Base-by-base conservation (phyloP, 2,113 vertebrate genomes). In the Rhinichthys klamathensis region DNA sequence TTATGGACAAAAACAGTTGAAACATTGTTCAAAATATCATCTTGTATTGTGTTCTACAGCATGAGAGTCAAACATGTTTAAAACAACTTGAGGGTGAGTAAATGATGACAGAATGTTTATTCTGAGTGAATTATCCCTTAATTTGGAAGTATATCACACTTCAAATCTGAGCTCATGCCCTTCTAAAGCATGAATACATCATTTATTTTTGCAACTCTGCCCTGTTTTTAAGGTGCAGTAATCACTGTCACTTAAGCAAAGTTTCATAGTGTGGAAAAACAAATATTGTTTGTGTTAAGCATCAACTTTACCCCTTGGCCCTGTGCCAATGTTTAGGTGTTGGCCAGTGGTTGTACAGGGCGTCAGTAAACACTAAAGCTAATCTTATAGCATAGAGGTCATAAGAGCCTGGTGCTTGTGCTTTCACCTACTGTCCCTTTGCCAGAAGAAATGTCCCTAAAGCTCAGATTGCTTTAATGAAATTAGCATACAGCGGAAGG, bases 401-500 rank as follows among this genome's bases (percentile, higher is more conserved):
- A 51, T 86, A 87, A 27, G 35, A 75, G 58, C 30, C 87, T 67
- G 70, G 46, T 27, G 12, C 60, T 61, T 25, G 23, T 10, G 18
- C 30, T 78, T 51, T 18, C 15, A 4, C 56, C 51, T 65, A 80
- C n/a, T 74, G 82, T 65, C 44, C 21, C 6, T 61, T n/a, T 46
- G n/a, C 51, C 81, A 83, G 30, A 84, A 32, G 60, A 32, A 84
- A 41, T 18, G 38, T 13, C 54, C 41, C 23, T 54, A 67, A 73
- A 80, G 86, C 78, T 44, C 44, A 35, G 86, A 87, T 85, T 72
- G 69, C 38, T 58, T 74, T 95, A 93, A 94, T 94, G 91, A 92
- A 93, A 94, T 94, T 93, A 94, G 89, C 81, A 54, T 2, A 72
- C 79, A 63, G 91, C 78, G 89, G 90, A 90, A 89, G 90, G 92